Evolutionary conservation across 2,113 vertebrate genomes (phyloP).

Genomic region (Podilymbus podiceps): DNA sequence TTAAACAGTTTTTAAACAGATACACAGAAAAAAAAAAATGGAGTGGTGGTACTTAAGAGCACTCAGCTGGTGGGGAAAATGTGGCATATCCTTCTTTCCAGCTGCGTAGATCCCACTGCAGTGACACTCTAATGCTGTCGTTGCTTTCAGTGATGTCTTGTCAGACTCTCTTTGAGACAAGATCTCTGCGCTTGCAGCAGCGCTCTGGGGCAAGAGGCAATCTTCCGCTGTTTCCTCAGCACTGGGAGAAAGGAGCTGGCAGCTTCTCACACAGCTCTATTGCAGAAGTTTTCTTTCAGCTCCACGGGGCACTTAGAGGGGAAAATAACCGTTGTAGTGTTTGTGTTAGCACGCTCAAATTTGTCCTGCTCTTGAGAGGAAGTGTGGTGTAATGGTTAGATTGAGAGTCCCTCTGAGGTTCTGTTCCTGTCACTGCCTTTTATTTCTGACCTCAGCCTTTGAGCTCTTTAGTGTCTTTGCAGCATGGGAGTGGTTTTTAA

Average conservation of each 20-base stretch:
- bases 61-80: not conserved
- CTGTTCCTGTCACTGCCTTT: not conserved
- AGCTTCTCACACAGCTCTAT: not conserved
- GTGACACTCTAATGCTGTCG: rapidly evolving
- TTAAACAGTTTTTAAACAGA: not conserved
- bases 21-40: not conserved
- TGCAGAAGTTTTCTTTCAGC: not conserved
- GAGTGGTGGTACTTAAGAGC: not conserved
- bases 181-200: not conserved
- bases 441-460: not conserved
- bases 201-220: not conserved
- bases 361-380: not conserved
- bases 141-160: not conserved
- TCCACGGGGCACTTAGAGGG: not conserved
- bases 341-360: not conserved
- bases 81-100: not conserved
- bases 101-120: not conserved
- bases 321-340: not conserved
- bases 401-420: not conserved
- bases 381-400: not conserved
- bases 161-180: not conserved
- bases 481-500: not conserved
- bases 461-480: not conserved
- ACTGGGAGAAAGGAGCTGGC: not conserved
- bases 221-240: not conserved